Evolutionary conservation across 2,888 invertebrate species (phyloP).

Genomic region (Orthosia gracilis): DNA sequence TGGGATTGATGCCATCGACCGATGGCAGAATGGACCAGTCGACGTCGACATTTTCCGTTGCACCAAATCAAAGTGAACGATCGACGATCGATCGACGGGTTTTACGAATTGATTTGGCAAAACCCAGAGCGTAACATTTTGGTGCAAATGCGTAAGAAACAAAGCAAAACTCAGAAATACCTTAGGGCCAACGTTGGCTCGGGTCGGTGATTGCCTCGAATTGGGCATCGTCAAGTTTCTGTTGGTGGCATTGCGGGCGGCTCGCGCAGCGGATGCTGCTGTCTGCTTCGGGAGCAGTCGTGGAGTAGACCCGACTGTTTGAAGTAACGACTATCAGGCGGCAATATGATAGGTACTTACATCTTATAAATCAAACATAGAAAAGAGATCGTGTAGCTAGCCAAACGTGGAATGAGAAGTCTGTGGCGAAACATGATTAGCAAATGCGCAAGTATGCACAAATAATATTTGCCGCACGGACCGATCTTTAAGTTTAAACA

Average conservation of each 20-base stretch:
- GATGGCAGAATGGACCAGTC: background rate
- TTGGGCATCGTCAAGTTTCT: constrained; percentile 69
- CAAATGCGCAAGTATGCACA: too few species aligned
- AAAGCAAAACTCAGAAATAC: constrained; percentile 30
- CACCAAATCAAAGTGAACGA: background rate
- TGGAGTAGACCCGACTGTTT: constrained; percentile 73
- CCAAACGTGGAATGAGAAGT: background rate
- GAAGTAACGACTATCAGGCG: constrained; percentile 5
- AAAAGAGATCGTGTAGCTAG: background rate
- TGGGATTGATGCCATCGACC: background rate
- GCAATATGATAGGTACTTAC: too few species aligned
- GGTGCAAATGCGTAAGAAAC: background rate
- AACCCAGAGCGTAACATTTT: background rate
- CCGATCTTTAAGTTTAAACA: too few species aligned
- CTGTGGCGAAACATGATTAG: background rate
- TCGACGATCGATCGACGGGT: background rate
- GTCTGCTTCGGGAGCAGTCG: constrained; percentile 83
- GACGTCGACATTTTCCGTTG: background rate
- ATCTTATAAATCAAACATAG: background rate
- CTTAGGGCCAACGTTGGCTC: constrained; percentile 64
- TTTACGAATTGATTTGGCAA: background rate
- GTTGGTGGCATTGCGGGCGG: constrained; percentile 85
- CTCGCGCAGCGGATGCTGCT: constrained; percentile 86
- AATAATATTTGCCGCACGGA: too few species aligned
- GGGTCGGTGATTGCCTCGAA: constrained; percentile 74